These are phyloP conservation scores for Ictidomys tridecemlineatus DNA, from an alignment of 2,113 vertebrate species.

Conservation along the genomic window DNA sequence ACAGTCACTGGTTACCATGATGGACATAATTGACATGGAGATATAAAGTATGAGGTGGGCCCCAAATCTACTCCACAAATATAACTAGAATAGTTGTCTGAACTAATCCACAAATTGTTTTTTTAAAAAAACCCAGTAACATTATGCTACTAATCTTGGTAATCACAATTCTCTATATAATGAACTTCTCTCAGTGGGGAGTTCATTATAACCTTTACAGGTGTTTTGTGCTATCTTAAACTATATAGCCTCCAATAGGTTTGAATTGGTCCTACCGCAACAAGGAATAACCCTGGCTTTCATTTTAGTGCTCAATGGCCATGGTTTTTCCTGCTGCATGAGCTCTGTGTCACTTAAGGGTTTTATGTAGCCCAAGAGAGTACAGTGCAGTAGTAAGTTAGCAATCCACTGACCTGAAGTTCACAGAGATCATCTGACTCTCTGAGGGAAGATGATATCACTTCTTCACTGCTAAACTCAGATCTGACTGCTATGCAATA, in stretches of 20 bases:
- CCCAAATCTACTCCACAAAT: not conserved
- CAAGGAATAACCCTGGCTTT: no score
- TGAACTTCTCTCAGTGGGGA: not conserved
- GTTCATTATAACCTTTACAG: not conserved
- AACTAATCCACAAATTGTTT: not conserved
- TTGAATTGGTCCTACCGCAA: not conserved
- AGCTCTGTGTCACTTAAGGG: rapidly evolving
- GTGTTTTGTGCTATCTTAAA: not conserved
- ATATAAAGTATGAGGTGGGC: not conserved
- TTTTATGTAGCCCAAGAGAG: not conserved
- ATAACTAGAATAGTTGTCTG: not conserved
- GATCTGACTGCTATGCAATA: not conserved
- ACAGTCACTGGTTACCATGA: not conserved
- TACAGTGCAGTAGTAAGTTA: not conserved
- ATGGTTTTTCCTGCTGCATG: not conserved
- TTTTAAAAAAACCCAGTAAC: not conserved
- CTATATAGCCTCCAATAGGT: not conserved
- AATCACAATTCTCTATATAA: not conserved
- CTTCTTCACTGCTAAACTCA: not conserved
- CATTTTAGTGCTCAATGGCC: not conserved
- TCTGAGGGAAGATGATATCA: not conserved
- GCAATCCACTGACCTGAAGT: not conserved
- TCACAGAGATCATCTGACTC: not conserved
- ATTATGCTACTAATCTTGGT: slow-evolving; percentile 20
- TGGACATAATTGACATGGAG: not conserved